phyloP scores from a whole-genome alignment of 2,113 vertebrate species.

The Chitala chitala region DNA sequence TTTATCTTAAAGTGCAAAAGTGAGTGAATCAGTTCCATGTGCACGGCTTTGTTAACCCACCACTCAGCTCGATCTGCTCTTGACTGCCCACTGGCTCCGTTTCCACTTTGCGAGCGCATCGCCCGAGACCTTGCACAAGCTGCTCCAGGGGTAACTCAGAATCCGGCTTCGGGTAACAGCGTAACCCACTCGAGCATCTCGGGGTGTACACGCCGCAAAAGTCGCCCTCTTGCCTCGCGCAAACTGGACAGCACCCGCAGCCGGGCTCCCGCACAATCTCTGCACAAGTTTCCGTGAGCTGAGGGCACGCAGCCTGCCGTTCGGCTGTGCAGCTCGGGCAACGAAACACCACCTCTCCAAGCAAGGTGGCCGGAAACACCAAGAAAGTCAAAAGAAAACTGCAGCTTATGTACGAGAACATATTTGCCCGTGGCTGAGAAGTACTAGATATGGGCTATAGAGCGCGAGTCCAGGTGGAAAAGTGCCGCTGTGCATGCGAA shows the following conservation, averaged over 20 bases:
- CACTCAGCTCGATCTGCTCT: constrained; percentile 52
- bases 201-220: constrained; percentile 82
- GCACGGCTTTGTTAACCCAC: constrained; percentile 36
- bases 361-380: constrained; percentile 38
- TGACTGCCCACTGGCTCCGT: constrained; percentile 50
- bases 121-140: constrained; percentile 76
- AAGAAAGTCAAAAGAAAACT: constrained; percentile 42
- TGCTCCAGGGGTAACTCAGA: constrained; percentile 76
- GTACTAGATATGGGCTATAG: constrained; percentile 21
- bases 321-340: constrained; percentile 76
- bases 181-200: constrained; percentile 73
- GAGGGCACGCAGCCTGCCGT: constrained; percentile 55
- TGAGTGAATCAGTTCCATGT: too few species aligned
- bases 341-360: constrained; percentile 72
- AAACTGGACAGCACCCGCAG: constrained; percentile 81
- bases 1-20: too few species aligned
- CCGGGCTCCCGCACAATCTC: constrained; percentile 78
- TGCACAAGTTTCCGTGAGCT: constrained; percentile 51
- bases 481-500: constrained; percentile 49
- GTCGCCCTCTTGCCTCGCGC: constrained; percentile 68
- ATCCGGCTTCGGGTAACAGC: constrained; percentile 72
- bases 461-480: constrained; percentile 46
- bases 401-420: constrained; percentile 39
- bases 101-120: constrained; percentile 69
- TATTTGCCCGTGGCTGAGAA: constrained; percentile 30